A percentile compares a stretch with the other conserved stretches of the same genome.
phyloP scores from a whole-genome alignment of 2,113 vertebrate genomes.

The Origma solitaria region DNA sequence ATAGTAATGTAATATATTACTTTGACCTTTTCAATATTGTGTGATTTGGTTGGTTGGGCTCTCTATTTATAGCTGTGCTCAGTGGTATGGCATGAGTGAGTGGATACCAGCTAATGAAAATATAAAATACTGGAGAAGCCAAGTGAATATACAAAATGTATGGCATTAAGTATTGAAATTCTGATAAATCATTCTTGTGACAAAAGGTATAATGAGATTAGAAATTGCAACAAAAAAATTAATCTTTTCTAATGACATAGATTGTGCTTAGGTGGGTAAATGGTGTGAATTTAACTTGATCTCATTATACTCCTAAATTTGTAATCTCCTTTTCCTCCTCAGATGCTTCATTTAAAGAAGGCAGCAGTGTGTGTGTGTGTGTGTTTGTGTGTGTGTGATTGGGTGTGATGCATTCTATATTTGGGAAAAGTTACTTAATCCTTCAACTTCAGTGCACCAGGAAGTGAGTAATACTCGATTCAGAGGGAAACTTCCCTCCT shows the following conservation, averaged over 20 bases:
- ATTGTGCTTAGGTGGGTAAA: slow-evolving; percentile 24
- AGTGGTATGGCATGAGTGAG: slow-evolving; percentile 43
- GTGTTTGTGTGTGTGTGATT: background rate
- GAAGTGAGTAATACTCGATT: background rate
- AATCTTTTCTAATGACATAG: slow-evolving; percentile 65
- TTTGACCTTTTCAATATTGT: slow-evolving; percentile 71
- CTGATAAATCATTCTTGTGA: slow-evolving; percentile 68
- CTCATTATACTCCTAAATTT: slow-evolving; percentile 53
- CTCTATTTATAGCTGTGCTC: slow-evolving; percentile 67
- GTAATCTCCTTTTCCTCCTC: slow-evolving; percentile 54
- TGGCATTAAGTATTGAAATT: slow-evolving; percentile 44
- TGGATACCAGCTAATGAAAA: slow-evolving; percentile 67
- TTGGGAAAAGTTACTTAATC: slow-evolving; percentile 38
- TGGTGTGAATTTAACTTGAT: slow-evolving; percentile 58
- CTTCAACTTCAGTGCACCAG: background rate
- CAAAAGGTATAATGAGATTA: slow-evolving; percentile 74
- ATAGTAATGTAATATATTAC: slow-evolving; percentile 54
- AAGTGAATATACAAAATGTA: slow-evolving; percentile 47
- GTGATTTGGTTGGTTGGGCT: slow-evolving; percentile 66
- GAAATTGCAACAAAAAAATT: slow-evolving; percentile 57
- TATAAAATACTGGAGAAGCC: slow-evolving; percentile 50
- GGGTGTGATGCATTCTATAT: background rate
- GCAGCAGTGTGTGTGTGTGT: background rate
- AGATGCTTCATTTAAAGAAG: slow-evolving; percentile 32
- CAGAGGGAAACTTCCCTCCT: background rate